Evolutionary conservation across 2,888 invertebrate genomes (phyloP).

Genomic region (Tetranychus truncatus): DNA sequence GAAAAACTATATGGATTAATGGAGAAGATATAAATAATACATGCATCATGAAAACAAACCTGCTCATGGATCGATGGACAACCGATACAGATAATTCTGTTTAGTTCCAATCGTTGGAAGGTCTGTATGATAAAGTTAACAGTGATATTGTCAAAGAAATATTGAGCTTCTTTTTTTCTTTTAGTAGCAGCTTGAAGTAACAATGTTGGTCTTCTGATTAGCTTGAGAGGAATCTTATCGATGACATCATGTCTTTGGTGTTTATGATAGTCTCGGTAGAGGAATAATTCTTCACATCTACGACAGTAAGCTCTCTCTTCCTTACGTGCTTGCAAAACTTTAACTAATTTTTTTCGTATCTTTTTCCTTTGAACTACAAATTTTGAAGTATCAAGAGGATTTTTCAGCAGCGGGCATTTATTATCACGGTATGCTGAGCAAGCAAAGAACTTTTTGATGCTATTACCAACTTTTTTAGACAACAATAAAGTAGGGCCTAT

Average conservation of each 20-base stretch:
- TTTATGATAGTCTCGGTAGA: not conserved
- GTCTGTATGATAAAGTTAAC: constrained; percentile 42
- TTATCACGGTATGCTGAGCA: constrained; percentile 10
- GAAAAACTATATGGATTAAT: not conserved
- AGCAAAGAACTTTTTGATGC: not conserved
- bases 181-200: constrained; percentile 49
- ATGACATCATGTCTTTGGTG: constrained; percentile 1
- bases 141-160: constrained; percentile 54
- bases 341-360: constrained; percentile 9
- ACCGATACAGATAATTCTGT: constrained; percentile 58
- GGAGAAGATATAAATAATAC: not conserved
- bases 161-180: constrained; percentile 68
- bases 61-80: constrained; percentile 59
- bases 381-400: constrained; percentile 7
- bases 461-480: not conserved
- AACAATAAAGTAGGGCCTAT: constrained; percentile 3
- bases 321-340: not conserved
- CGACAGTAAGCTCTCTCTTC: constrained; percentile 1
- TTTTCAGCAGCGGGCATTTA: constrained; percentile 8
- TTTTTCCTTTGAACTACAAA: constrained; percentile 2
- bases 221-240: not conserved
- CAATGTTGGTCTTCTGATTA: constrained; percentile 28
- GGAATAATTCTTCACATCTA: constrained; percentile 5
- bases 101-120: constrained; percentile 28
- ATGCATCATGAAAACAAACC: not conserved